Conservation (phyloP, 2,797 vertebrate species). For the Chloroceryle inda region DNA sequence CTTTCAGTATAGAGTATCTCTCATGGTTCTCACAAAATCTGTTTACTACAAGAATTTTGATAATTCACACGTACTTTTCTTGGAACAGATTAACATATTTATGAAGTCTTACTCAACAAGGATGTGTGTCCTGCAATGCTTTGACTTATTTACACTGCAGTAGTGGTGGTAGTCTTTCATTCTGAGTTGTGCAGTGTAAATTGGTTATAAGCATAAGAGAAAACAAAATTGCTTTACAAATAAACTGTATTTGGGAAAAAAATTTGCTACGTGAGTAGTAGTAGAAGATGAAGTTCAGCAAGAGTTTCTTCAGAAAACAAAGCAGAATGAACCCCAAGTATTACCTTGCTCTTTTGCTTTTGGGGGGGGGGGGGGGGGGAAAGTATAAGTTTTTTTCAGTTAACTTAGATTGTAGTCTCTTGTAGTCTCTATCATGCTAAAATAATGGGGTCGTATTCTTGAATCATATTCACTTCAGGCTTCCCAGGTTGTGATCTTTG, state of each 20-base stretch:
- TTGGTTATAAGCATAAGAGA: slow-evolving; percentile 18
- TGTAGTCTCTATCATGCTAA: neutral
- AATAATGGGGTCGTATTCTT: neutral
- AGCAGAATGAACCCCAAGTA: neutral
- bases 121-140: neutral
- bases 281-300: neutral
- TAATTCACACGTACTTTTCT: slow-evolving; percentile 17
- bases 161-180: neutral
- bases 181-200: slow-evolving; percentile 14
- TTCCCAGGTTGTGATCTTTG: neutral
- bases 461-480: neutral
- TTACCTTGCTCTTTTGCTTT: neutral
- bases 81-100: slow-evolving; percentile 61
- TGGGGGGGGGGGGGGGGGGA: too few relatives aligned
- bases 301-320: neutral
- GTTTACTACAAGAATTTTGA: slow-evolving; percentile 17
- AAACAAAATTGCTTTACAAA: slow-evolving; percentile 19
- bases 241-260: slow-evolving; percentile 10
- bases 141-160: neutral
- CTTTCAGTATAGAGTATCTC: neutral
- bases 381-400: neutral
- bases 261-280: neutral
- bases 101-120: slow-evolving; percentile 45
- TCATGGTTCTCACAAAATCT: neutral
- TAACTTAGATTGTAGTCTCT: neutral